These are phyloP conservation scores for Mobula birostris DNA, from an alignment of 2,113 vertebrate species.

Conservation along the genomic window DNA sequence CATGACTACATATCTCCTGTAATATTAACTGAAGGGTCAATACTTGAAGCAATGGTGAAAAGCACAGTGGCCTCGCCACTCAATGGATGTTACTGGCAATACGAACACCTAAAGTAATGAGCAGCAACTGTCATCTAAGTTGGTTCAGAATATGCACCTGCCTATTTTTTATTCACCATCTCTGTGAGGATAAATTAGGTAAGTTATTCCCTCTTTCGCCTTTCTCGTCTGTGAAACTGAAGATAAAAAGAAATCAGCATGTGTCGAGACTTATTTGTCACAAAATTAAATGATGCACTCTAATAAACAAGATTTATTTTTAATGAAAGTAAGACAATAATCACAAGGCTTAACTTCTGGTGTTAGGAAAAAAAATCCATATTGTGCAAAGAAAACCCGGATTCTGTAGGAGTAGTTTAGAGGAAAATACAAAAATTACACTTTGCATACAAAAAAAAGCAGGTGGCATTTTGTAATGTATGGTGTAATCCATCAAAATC, in stretches of 20 bases:
- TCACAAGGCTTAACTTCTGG: neutral
- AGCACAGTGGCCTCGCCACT: constrained; percentile 46
- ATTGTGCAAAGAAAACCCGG: neutral
- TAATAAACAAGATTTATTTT: neutral
- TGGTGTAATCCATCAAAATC: constrained; percentile 30
- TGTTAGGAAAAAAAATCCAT: neutral
- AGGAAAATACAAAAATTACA: neutral
- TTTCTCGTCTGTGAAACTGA: constrained; percentile 43
- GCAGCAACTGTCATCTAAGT: constrained; percentile 99
- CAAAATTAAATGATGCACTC: neutral
- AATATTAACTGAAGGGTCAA: constrained; percentile 40
- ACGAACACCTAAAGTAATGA: constrained; percentile 75
- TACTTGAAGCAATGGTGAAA: constrained; percentile 79
- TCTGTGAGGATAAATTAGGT: constrained; percentile 75
- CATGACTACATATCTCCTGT: neutral
- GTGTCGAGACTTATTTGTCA: constrained; percentile 28
- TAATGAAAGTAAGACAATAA: constrained; percentile 15
- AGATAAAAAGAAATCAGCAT: neutral
- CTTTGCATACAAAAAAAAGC: constrained; percentile 8
- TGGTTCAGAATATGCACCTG: constrained; percentile 99
- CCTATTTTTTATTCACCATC: constrained; percentile 64
- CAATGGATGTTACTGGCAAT: constrained; percentile 88
- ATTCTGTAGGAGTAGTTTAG: neutral
- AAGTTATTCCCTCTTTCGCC: constrained; percentile 73
- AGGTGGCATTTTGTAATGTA: constrained; percentile 18